phyloP scores from a whole-genome alignment of 2,797 vertebrate genomes.

The Parauchenoglanis punctatus region DNA sequence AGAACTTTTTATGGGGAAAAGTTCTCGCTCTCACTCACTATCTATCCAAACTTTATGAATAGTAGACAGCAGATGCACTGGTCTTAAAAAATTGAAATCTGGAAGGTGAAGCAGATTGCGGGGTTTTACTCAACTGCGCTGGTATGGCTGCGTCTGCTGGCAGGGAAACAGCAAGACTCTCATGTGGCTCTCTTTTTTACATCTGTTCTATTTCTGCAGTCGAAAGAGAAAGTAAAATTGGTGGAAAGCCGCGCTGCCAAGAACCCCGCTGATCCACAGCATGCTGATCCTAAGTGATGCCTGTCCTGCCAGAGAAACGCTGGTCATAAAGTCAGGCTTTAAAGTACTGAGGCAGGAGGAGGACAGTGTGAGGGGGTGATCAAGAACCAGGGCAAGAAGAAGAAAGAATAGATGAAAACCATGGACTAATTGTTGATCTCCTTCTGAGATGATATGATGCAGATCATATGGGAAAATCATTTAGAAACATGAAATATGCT shows the following conservation, averaged over 20 bases:
- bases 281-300: background rate
- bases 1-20: background rate
- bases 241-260: background rate
- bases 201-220: background rate
- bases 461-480: background rate
- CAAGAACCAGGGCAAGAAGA: no score
- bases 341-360: background rate
- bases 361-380: background rate
- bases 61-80: background rate
- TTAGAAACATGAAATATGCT: background rate
- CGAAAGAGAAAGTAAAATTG: background rate
- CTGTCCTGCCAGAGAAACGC: background rate
- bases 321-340: background rate
- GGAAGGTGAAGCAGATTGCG: background rate
- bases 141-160: background rate
- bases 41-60: background rate
- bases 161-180: background rate
- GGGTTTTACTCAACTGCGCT: background rate
- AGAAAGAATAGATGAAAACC: background rate
- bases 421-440: background rate
- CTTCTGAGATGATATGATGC: background rate
- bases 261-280: background rate
- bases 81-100: background rate
- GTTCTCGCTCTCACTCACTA: background rate
- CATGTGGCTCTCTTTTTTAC: background rate